Percentiles rank a stretch among this genome's conserved stretches.
Conservation (phyloP, 2,113 vertebrate genomes). For the Petaurus breviceps region DNA sequence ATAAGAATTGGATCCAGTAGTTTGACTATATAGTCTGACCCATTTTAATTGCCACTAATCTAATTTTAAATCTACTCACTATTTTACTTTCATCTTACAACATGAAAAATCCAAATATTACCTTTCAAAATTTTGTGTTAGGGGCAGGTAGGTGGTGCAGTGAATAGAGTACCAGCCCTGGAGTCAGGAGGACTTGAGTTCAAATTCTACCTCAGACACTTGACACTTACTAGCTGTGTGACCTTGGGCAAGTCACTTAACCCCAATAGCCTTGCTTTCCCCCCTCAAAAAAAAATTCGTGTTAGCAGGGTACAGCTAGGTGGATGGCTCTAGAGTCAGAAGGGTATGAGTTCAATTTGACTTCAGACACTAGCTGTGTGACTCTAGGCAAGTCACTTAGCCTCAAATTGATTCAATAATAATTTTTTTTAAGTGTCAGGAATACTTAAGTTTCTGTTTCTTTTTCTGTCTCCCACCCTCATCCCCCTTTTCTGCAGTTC, state of each 20-base stretch:
- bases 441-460: not conserved
- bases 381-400: not conserved
- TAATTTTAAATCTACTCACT: not conserved
- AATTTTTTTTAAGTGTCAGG: not conserved
- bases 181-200: not conserved
- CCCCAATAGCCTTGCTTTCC: too few species aligned
- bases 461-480: not conserved
- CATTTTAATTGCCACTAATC: not conserved
- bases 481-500: not conserved
- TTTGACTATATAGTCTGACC: not conserved
- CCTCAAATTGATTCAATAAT: not conserved
- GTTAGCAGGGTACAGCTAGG: too few species aligned
- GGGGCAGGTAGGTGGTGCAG: not conserved
- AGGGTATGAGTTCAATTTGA: not conserved
- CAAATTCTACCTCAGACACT: not conserved
- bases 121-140: not conserved
- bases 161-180: too few species aligned
- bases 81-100: not conserved
- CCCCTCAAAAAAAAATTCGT: too few species aligned
- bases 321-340: not conserved
- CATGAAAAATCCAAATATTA: not conserved
- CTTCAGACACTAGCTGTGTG: not conserved
- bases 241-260: not conserved
- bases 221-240: not conserved
- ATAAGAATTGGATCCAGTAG: not conserved